Conservation (phyloP, 2,888 invertebrate genomes). For the Chloromyia formosa region DNA sequence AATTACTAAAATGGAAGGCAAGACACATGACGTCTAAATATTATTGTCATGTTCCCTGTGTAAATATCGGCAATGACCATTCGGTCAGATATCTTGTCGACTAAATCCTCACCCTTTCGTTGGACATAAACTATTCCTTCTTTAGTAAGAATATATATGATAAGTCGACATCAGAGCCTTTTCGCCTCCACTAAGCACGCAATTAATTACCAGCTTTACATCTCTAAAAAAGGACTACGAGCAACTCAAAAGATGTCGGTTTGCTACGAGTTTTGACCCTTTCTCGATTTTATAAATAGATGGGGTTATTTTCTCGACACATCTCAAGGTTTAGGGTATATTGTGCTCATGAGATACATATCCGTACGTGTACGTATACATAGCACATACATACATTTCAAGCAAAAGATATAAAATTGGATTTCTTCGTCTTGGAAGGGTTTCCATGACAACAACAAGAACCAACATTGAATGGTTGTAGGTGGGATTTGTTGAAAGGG, state of each 20-base stretch:
- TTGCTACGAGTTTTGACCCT: slow-evolving; percentile 23
- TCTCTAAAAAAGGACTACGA: slow-evolving; percentile 40
- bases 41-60: not conserved
- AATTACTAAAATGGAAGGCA: not conserved
- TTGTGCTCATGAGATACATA: not conserved
- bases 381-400: slow-evolving; percentile 6
- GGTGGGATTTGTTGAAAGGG: slow-evolving; percentile 35
- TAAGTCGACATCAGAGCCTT: slow-evolving; percentile 57
- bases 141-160: slow-evolving; percentile 35
- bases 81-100: no score
- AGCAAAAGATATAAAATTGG: slow-evolving; percentile 29
- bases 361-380: not conserved
- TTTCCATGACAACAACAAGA: slow-evolving; percentile 49
- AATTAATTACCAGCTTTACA: slow-evolving; percentile 63
- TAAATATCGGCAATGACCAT: no score
- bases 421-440: slow-evolving; percentile 48
- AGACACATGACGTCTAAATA: not conserved
- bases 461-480: slow-evolving; percentile 41
- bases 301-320: slow-evolving; percentile 7
- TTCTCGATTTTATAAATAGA: slow-evolving; percentile 27
- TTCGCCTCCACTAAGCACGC: slow-evolving; percentile 63
- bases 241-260: slow-evolving; percentile 47
- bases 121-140: not conserved
- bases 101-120: no score
- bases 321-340: slow-evolving; percentile 9